A percentile compares a stretch with the other conserved stretches of the same genome.
phyloP scores from a whole-genome alignment of 2,888 invertebrate species.

The Dryomyza anilis region DNA sequence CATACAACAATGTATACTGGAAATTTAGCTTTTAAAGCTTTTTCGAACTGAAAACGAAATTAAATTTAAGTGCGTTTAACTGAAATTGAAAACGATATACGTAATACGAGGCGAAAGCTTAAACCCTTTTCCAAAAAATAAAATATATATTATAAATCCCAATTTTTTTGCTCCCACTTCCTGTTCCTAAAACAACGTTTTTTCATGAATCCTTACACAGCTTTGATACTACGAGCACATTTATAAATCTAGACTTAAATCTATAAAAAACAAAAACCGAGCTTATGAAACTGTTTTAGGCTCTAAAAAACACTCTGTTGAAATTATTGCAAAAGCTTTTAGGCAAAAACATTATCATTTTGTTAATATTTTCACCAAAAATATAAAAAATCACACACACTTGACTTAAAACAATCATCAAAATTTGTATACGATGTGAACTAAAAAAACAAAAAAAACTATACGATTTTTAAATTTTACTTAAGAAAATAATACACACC shows the following conservation, averaged over 20 bases:
- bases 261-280: too few relatives aligned
- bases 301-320: too few relatives aligned
- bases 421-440: slow-evolving; percentile 38
- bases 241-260: too few relatives aligned
- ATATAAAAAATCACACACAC: slow-evolving; percentile 14
- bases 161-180: too few relatives aligned
- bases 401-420: slow-evolving; percentile 27
- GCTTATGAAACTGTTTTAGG: too few relatives aligned
- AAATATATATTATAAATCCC: neutral
- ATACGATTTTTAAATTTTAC: slow-evolving; percentile 35
- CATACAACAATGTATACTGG: neutral
- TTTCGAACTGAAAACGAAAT: slow-evolving; percentile 10
- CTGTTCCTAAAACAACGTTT: too few relatives aligned
- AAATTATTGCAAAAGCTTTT: slow-evolving; percentile 17
- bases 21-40: neutral
- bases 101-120: slow-evolving; percentile 38
- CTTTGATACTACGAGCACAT: too few relatives aligned
- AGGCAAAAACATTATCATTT: slow-evolving; percentile 30
- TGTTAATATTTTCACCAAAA: too few relatives aligned
- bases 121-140: neutral
- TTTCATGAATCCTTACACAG: too few relatives aligned
- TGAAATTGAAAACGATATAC: slow-evolving; percentile 50
- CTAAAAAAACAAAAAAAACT: slow-evolving; percentile 23
- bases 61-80: slow-evolving; percentile 26
- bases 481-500: slow-evolving; percentile 34